Conservation (phyloP, 2,797 vertebrate species). For the Petrocephalus schoutedeni region DNA sequence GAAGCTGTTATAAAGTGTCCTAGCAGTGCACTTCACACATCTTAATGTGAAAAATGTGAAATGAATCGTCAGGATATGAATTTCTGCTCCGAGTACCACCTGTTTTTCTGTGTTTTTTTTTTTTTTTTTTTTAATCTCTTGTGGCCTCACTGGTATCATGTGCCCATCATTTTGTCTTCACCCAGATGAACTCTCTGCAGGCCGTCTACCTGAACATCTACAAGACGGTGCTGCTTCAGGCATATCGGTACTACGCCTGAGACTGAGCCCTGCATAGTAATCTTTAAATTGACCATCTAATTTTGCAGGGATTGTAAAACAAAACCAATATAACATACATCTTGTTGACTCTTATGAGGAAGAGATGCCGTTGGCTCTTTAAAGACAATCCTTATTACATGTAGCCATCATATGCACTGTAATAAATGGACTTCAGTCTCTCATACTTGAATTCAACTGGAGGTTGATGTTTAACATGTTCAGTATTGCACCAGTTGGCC, state of each 20-base stretch:
- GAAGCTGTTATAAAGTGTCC: too few relatives aligned
- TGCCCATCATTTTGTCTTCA: neutral
- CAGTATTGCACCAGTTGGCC: neutral
- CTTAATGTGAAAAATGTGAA: too few relatives aligned
- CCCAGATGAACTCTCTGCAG: slow-evolving; percentile 75
- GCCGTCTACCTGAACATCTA: slow-evolving; percentile 77
- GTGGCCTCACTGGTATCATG: neutral
- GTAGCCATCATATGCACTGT: neutral
- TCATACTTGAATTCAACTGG: neutral
- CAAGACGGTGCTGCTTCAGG: slow-evolving; percentile 85
- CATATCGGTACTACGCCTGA: slow-evolving; percentile 70
- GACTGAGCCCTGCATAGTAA: neutral
- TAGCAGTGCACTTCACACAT: too few relatives aligned
- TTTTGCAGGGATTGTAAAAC: neutral
- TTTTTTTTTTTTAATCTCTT: slow-evolving; percentile 5
- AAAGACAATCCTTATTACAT: neutral
- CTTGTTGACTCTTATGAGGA: neutral
- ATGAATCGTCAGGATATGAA: neutral
- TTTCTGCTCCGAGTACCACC: neutral
- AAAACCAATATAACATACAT: neutral
- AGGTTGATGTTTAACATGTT: slow-evolving; percentile 18
- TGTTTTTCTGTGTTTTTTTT: neutral
- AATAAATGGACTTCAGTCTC: slow-evolving; percentile 14
- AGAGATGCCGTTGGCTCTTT: neutral
- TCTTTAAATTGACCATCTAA: neutral